phyloP scores from a whole-genome alignment of 1,140 invertebrate genomes.

The Melitaea cinxia region DNA sequence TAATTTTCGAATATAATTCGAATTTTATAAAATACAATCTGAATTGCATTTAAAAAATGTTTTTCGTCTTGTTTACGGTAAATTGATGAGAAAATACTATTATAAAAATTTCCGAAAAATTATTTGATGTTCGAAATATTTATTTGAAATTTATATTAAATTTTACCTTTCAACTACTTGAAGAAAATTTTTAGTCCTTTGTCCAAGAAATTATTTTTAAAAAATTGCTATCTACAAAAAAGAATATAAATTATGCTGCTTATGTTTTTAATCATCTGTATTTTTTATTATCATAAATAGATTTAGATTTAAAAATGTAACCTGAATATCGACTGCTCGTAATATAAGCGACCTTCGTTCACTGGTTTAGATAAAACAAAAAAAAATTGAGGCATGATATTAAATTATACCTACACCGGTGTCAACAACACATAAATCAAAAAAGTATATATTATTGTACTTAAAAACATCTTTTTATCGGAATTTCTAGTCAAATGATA shows the following conservation, averaged over 20 bases:
- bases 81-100: no score
- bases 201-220: neutral
- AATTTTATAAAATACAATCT: neutral
- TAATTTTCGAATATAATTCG: constrained; percentile 21
- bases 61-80: neutral
- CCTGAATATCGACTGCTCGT: neutral
- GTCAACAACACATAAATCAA: no score
- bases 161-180: neutral
- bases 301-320: neutral
- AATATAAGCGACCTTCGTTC: neutral
- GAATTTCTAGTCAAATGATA: no score
- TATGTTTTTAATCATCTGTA: no score
- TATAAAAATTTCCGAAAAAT: no score
- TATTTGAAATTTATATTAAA: no score
- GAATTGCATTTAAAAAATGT: neutral
- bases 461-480: no score
- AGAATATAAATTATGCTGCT: neutral
- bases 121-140: no score
- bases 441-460: no score
- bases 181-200: neutral
- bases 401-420: no score
- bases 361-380: neutral
- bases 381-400: no score
- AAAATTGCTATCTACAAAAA: neutral
- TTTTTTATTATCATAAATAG: no score